A percentile compares a stretch with the other conserved stretches of the same genome.
These are phyloP conservation scores for Haemorhous mexicanus DNA, from an alignment of 2,113 vertebrate genomes.

Conservation along the genomic window DNA sequence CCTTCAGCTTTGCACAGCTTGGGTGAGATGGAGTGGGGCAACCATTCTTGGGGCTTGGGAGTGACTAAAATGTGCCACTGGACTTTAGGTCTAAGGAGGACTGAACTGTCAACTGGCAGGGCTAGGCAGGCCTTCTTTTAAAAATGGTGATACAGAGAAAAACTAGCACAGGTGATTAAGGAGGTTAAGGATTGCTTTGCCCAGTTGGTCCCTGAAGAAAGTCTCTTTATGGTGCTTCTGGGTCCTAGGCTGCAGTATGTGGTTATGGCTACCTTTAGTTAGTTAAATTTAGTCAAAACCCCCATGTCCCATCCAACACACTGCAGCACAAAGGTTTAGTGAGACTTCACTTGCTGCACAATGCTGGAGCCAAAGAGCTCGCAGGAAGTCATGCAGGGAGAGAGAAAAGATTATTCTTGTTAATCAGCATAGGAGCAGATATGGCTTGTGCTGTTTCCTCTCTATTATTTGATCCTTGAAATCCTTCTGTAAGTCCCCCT, in stretches of 20 bases:
- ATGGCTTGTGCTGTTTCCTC: neutral
- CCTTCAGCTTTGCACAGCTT: neutral
- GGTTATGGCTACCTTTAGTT: neutral
- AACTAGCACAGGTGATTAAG: neutral
- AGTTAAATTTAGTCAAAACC: neutral
- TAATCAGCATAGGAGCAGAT: constrained; percentile 2
- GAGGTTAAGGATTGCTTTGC: neutral
- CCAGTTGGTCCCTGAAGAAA: neutral
- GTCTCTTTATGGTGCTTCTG: neutral
- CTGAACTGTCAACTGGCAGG: neutral
- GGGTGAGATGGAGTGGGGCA: neutral
- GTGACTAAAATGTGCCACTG: fast-evolving
- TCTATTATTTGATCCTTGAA: constrained; percentile 19
- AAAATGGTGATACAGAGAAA: neutral
- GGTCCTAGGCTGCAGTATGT: neutral
- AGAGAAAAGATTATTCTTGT: neutral
- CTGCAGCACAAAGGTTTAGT: neutral
- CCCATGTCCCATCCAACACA: neutral
- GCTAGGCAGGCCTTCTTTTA: neutral
- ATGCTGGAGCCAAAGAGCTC: neutral
- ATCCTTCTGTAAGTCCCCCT: neutral
- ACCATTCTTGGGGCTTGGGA: neutral
- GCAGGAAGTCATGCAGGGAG: neutral
- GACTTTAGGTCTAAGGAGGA: neutral
- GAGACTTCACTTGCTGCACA: neutral